phyloP scores from a whole-genome alignment of 53 echinoderm and acorn worm species.

The Echinometra lucunter region DNA sequence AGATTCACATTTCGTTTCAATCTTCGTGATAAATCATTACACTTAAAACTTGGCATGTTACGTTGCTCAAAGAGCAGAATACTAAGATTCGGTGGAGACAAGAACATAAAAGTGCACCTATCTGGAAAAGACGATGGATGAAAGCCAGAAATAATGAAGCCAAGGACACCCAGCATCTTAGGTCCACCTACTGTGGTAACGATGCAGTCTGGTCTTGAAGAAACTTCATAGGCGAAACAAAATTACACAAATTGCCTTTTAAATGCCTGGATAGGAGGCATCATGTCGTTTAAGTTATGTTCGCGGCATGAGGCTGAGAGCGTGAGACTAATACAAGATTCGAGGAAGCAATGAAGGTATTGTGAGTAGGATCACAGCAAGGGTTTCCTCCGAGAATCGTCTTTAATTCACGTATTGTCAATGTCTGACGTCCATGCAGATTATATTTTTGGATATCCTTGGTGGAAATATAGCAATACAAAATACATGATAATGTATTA shows the following conservation, averaged over 20 bases:
- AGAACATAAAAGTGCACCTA: neutral
- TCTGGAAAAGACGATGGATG: neutral
- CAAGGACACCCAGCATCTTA: neutral
- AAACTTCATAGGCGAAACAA: conserved; percentile 43
- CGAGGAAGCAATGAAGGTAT: conserved; percentile 24
- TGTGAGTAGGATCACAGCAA: conserved; percentile 45
- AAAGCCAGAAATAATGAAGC: neutral
- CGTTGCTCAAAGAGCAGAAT: neutral
- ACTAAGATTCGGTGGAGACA: neutral
- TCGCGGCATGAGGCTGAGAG: conserved; percentile 44
- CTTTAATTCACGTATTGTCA: neutral
- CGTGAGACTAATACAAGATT: conserved; percentile 1
- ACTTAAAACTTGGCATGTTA: neutral
- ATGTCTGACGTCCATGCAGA: no score
- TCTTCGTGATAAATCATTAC: no score
- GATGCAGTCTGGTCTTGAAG: neutral
- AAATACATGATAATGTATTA: no score
- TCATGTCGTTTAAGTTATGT: conserved; percentile 54
- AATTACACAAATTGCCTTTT: conserved; percentile 46
- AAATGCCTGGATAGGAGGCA: conserved; percentile 40
- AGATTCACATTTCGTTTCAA: no score
- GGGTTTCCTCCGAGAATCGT: neutral
- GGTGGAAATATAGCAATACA: no score
- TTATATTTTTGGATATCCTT: no score
- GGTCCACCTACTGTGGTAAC: conserved; percentile 27